These are phyloP conservation scores for Gonocerus acuteangulatus DNA, from an alignment of 2,888 invertebrate species.

Conservation along the genomic window DNA sequence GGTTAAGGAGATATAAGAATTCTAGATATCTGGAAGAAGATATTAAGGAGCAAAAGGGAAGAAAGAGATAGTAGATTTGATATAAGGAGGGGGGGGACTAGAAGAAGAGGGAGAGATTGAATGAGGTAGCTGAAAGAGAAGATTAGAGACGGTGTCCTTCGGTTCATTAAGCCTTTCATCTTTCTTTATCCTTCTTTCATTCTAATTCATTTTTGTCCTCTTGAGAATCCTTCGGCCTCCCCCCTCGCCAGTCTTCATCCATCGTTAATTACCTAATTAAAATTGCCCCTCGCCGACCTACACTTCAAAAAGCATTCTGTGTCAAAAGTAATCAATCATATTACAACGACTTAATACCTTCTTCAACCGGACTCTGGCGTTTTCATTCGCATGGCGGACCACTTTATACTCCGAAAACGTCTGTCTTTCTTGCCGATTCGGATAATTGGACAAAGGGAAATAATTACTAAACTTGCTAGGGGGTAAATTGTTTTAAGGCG, in stretches of 20 bases:
- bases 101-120: not conserved
- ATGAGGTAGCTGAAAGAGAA: constrained; percentile 1
- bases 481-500: too few relatives aligned
- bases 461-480: too few relatives aligned
- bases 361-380: too few relatives aligned
- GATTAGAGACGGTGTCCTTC: not conserved
- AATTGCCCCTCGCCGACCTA: not conserved
- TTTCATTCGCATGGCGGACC: too few relatives aligned
- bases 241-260: not conserved
- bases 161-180: not conserved
- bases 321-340: too few relatives aligned
- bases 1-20: too few relatives aligned
- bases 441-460: too few relatives aligned
- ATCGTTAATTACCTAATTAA: not conserved
- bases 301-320: not conserved
- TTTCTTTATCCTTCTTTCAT: not conserved
- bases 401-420: too few relatives aligned
- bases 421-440: too few relatives aligned
- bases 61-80: not conserved
- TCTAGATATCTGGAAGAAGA: not conserved
- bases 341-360: too few relatives aligned
- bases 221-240: not conserved
- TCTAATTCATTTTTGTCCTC: not conserved
- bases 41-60: not conserved
- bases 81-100: not conserved